Conservation (phyloP, 1,140 invertebrate genomes). For the Pogonomyrmex californicus region DNA sequence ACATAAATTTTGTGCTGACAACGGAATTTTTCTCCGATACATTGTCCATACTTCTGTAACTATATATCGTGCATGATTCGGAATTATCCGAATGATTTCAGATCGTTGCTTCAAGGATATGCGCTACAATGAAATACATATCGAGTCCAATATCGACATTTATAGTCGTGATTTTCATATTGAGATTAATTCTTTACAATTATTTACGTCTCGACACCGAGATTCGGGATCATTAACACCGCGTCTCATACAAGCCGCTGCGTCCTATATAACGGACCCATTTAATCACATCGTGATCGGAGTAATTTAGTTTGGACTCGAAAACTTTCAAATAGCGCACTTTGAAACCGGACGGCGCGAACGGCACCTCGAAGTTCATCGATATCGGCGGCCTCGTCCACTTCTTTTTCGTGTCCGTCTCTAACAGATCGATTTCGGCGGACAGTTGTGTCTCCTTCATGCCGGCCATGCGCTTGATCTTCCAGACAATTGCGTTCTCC, state of each 20-base stretch:
- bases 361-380: constrained; percentile 99
- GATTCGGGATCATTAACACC: constrained; percentile 91
- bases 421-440: constrained; percentile 99
- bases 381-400: constrained; percentile 99
- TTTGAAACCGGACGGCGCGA: constrained; percentile 99
- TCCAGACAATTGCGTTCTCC: constrained; percentile 99
- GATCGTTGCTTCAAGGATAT: constrained; percentile 46
- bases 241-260: constrained; percentile 99
- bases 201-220: constrained; percentile 65
- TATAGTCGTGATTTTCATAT: constrained; percentile 63
- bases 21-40: constrained; percentile 25
- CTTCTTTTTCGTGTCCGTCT: constrained; percentile 99
- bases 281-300: constrained; percentile 99
- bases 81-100: constrained; percentile 57
- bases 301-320: constrained; percentile 99
- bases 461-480: constrained; percentile 99
- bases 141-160: constrained; percentile 52
- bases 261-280: constrained; percentile 99
- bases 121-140: constrained; percentile 68
- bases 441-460: constrained; percentile 99
- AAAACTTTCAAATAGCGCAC: constrained; percentile 99
- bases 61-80: constrained; percentile 6
- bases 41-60: constrained; percentile 2
- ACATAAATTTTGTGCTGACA: constrained; percentile 15
- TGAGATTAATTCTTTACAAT: constrained; percentile 81